Conservation (phyloP, 2,113 vertebrate species). For the Chaenocephalus aceratus region DNA sequence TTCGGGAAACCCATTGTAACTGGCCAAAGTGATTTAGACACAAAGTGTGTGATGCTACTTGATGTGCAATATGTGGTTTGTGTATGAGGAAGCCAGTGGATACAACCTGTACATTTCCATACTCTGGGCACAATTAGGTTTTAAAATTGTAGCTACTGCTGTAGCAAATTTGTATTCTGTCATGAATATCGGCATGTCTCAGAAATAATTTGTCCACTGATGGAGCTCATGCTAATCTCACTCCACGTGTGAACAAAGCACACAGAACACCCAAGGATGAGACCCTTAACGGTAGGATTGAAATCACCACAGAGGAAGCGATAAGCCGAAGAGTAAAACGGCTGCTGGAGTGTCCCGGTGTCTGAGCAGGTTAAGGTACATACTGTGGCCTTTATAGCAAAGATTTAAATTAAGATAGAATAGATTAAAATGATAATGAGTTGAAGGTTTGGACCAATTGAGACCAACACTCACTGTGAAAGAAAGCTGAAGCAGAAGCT, state of each 20-base stretch:
- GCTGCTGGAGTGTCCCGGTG: constrained; percentile 32
- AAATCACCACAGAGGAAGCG: constrained; percentile 52
- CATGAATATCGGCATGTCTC: constrained; percentile 16
- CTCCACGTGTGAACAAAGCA: constrained; percentile 45
- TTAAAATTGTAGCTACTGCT: constrained; percentile 15
- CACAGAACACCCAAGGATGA: constrained; percentile 32
- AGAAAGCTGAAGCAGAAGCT: constrained; percentile 5
- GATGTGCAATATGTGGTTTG: constrained; percentile 39
- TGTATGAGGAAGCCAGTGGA: constrained; percentile 40
- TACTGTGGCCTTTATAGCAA: constrained; percentile 47
- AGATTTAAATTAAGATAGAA: constrained; percentile 36
- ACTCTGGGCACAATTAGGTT: constrained; percentile 28
- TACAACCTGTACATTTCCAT: constrained; percentile 25
- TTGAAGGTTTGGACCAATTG: constrained; percentile 1
- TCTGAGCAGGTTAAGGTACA: constrained; percentile 44
- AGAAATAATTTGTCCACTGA: constrained; percentile 27
- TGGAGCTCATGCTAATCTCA: constrained; percentile 51
- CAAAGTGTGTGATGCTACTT: constrained; percentile 11
- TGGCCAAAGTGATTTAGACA: constrained; percentile 56
- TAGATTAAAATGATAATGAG: constrained; percentile 56
- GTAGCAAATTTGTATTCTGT: constrained; percentile 13
- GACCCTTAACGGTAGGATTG: constrained; percentile 58
- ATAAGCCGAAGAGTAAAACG: constrained; percentile 33
- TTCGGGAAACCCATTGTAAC: constrained; percentile 76
- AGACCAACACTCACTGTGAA: neutral